Evolutionary conservation across 2,888 invertebrate species (phyloP), one percentile per base, ranked within the genome.

Genomic region (Abrostola triplasia): DNA sequence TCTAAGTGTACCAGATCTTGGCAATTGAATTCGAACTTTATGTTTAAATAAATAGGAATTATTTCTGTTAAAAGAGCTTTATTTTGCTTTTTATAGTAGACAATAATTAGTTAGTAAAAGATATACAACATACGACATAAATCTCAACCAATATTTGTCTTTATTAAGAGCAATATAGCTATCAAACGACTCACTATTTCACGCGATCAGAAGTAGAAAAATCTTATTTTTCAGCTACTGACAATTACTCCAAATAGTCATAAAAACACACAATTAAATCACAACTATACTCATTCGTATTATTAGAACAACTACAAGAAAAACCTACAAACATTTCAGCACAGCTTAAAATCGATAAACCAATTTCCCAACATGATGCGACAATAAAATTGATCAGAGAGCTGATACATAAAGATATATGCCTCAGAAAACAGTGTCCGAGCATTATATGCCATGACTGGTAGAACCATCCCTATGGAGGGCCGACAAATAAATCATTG

Each of bases 401-500:
- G 42, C 9, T 12, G 40, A 41, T 49, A 51, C 11, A 56, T 58
- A 38, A 5, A 70, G 64, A 74, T 65, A 66, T 59, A 47, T 70
- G 0, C 11, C 55, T 51, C 5, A 0, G 11, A 70, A 85, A 85
- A 87, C 86, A 84, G 77, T 86, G 89, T 89, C 88, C 88, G 77
- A 85, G 78, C 92, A 93, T 93, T 93, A 94, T 91, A 86, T 91
- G 59, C 86, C 79, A 89, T 94, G 94, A 94, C 94, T 93, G 71
- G 93, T 90, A 77, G 75, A 85, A 89, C 84, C 79, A 74, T 85
- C 90, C 87, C 85, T 65, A 71, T 70, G 73, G 77, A 87, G 88
- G 81, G 73, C 88, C 82, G 84, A 85, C 87, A 83, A 83, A 93
- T 93, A 93, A 93, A 93, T 94, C 93, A 93, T 91, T 87, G 84